These are phyloP conservation scores for Microtus oregoni DNA, from an alignment of 2,113 vertebrate genomes.

Conservation along the genomic window DNA sequence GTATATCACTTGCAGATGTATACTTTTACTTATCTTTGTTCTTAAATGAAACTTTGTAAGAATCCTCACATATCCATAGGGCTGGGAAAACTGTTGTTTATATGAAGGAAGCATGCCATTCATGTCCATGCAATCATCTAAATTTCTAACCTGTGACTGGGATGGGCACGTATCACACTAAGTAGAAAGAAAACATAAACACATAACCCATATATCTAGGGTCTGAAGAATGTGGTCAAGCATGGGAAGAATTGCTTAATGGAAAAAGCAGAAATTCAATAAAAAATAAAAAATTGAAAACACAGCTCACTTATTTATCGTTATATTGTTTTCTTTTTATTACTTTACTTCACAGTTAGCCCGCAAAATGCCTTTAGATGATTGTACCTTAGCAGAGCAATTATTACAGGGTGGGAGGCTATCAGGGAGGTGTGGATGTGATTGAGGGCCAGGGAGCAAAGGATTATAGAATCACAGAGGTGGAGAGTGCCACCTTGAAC, in stretches of 20 bases:
- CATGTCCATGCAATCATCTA: background rate
- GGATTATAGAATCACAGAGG: background rate
- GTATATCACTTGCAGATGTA: background rate
- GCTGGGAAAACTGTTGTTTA: background rate
- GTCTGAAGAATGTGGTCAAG: background rate
- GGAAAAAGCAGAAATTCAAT: slow-evolving; percentile 61
- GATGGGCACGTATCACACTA: background rate
- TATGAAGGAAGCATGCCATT: background rate
- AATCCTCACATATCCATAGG: background rate
- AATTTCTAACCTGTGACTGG: background rate
- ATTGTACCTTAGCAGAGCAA: background rate
- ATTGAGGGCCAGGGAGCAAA: background rate
- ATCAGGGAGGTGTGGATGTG: background rate
- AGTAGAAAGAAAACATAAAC: background rate
- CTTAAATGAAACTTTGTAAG: background rate
- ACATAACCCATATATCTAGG: background rate
- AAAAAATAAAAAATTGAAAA: slow-evolving; percentile 52
- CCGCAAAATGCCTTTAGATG: background rate
- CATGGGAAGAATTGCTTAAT: background rate
- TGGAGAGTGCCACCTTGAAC: background rate
- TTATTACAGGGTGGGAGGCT: background rate
- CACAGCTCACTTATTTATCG: background rate
- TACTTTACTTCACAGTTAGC: slow-evolving; percentile 32
- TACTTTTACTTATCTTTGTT: background rate
- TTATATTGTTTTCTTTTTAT: slow-evolving; percentile 7